Evolutionary conservation across 2,888 invertebrate species (phyloP), one percentile per base, ranked within the genome.

Genomic region (Diplazon laetatorius): DNA sequence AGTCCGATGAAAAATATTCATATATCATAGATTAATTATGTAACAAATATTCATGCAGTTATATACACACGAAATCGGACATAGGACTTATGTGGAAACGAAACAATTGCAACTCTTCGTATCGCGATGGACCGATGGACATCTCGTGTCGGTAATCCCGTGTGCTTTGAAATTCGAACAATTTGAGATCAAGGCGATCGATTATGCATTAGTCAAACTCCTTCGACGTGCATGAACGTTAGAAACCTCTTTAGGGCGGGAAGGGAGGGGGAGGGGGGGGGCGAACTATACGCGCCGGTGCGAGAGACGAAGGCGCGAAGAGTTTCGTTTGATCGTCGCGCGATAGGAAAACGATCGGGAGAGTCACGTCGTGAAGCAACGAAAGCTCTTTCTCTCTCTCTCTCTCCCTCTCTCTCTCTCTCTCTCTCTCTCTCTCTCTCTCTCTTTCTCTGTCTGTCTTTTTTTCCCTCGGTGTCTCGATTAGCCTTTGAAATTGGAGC

Each of bases 401-500:
- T 30, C 30, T 30, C 30, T 30, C 6, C 2, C 2, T 6, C 30
- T 30, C 30, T 30, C 30, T 30, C 4, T 30, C 6, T n/a, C n/a
- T n/a, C n/a, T n/a, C n/a, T n/a, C n/a, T n/a, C n/a, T n/a, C n/a
- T n/a, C 20, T 20, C 48, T 37, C 30, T 30, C 30, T 30, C 30
- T 30, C 30, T 30, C 30, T 30, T 30, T 5, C 2, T 6, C 30
- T 30, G 4, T 30, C 30, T 30, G 30, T 30, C 6, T 5, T 5
- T 6, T 6, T 30, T 6, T 30, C 30, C 6, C 4, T 30, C 6
- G 4, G 30, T 6, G 12, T 20, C 48, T 20, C 48, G 65, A 65
- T 65, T 65, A 65, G 50, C 65, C 65, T 65, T 65, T 65, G 65
- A 65, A 65, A 65, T 50, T 65, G 12, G 65, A 65, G 50, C 63